These are phyloP conservation scores for Taxidea taxus DNA, from an alignment of 2,113 vertebrate genomes.

Conservation along the genomic window DNA sequence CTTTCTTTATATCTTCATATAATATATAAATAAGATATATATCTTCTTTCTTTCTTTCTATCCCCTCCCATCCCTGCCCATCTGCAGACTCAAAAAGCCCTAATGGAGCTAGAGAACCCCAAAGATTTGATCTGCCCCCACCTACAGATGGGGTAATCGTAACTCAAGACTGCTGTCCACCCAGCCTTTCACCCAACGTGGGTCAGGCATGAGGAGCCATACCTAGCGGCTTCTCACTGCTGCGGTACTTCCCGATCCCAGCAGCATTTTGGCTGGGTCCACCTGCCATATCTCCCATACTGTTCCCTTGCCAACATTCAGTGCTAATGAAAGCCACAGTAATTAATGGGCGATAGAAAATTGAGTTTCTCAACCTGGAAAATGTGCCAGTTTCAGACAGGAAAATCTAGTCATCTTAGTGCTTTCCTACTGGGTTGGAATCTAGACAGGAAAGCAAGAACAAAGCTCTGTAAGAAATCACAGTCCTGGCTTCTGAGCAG, in stretches of 20 bases:
- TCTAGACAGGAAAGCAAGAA: not conserved
- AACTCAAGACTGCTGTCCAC: not conserved
- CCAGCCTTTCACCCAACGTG: no score
- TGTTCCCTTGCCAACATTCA: not conserved
- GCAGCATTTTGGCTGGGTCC: no score
- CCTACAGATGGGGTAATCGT: not conserved
- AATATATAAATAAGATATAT: no score
- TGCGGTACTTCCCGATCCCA: not conserved
- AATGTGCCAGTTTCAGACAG: not conserved
- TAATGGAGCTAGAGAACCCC: not conserved
- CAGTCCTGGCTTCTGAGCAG: not conserved
- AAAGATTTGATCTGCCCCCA: not conserved
- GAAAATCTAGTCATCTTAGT: not conserved
- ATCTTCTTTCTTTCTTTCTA: not conserved
- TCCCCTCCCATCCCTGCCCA: not conserved
- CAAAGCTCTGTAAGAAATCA: not conserved
- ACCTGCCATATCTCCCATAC: not conserved
- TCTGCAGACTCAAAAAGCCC: not conserved
- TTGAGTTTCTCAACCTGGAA: not conserved
- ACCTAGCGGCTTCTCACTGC: not conserved
- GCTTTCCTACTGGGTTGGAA: not conserved
- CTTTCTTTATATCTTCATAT: not conserved
- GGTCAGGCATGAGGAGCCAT: accelerated
- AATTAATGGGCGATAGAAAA: not conserved
- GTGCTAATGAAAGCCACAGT: not conserved